A percentile compares a stretch with the other conserved stretches of the same genome.
These are phyloP conservation scores for Eupleurogrammus muticus DNA, from an alignment of 2,797 vertebrate species.

Conservation along the genomic window DNA sequence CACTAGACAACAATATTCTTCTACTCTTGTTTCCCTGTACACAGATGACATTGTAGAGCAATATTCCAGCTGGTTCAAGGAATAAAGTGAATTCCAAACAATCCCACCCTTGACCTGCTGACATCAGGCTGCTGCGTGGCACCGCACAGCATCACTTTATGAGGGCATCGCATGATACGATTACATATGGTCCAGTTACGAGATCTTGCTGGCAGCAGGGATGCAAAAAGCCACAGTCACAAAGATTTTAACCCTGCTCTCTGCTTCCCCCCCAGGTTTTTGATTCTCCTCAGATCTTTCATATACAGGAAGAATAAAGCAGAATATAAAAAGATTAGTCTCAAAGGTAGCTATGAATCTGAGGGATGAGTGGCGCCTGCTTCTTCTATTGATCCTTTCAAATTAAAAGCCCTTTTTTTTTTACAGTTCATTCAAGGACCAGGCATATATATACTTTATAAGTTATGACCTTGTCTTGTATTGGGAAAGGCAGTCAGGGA, in stretches of 20 bases:
- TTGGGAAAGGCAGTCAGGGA: background rate
- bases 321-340: background rate
- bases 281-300: background rate
- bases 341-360: background rate
- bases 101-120: background rate
- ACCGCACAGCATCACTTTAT: slow-evolving; percentile 10
- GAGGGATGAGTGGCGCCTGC: background rate
- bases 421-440: background rate
- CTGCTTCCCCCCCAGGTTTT: background rate
- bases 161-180: slow-evolving; percentile 17
- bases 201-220: slow-evolving; percentile 40
- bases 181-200: slow-evolving; percentile 44
- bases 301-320: background rate
- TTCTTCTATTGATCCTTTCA: background rate
- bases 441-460: too few relatives aligned
- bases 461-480: too few relatives aligned
- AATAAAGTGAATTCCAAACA: slow-evolving; percentile 1
- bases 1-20: background rate
- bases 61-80: background rate
- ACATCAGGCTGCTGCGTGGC: slow-evolving; percentile 26
- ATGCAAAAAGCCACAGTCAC: slow-evolving; percentile 27
- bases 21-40: background rate
- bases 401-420: background rate
- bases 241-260: slow-evolving; percentile 13
- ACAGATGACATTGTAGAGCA: background rate